phyloP scores from a whole-genome alignment of 2,888 invertebrate species.

The Eupsilia transversa region DNA sequence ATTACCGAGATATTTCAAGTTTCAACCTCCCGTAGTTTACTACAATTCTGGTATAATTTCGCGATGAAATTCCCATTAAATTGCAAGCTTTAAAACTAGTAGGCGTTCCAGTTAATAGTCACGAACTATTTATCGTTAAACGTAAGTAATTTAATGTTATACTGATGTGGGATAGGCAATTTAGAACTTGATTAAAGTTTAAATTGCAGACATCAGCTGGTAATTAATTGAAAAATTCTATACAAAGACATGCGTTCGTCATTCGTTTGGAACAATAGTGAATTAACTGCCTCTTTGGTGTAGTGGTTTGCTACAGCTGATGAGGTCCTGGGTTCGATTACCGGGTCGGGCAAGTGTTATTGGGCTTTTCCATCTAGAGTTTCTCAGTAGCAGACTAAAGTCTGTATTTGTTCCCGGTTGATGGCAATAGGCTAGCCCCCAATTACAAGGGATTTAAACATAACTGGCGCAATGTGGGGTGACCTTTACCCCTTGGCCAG shows the following conservation, averaged over 20 bases:
- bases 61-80: slow-evolving; percentile 50
- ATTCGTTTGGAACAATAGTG: slow-evolving; percentile 15
- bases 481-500: no score
- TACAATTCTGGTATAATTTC: slow-evolving; percentile 50
- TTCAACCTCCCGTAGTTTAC: slow-evolving; percentile 33
- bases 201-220: slow-evolving; percentile 56
- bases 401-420: no score
- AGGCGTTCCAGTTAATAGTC: slow-evolving; percentile 54
- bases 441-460: no score
- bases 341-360: no score
- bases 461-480: no score
- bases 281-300: not conserved
- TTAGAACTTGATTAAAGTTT: slow-evolving; percentile 66
- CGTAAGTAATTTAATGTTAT: slow-evolving; percentile 53
- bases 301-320: no score
- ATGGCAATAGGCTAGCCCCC: no score
- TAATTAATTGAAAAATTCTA: slow-evolving; percentile 56
- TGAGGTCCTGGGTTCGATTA: no score
- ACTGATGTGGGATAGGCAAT: slow-evolving; percentile 58
- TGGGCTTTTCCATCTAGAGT: no score
- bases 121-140: slow-evolving; percentile 61
- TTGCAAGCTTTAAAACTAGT: slow-evolving; percentile 44
- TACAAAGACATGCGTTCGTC: slow-evolving; percentile 15
- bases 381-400: no score
- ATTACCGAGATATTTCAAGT: slow-evolving; percentile 52